These are phyloP conservation scores for Coregonus ussuriensis DNA, from an alignment of 2,797 vertebrate species.

Conservation along the genomic window DNA sequence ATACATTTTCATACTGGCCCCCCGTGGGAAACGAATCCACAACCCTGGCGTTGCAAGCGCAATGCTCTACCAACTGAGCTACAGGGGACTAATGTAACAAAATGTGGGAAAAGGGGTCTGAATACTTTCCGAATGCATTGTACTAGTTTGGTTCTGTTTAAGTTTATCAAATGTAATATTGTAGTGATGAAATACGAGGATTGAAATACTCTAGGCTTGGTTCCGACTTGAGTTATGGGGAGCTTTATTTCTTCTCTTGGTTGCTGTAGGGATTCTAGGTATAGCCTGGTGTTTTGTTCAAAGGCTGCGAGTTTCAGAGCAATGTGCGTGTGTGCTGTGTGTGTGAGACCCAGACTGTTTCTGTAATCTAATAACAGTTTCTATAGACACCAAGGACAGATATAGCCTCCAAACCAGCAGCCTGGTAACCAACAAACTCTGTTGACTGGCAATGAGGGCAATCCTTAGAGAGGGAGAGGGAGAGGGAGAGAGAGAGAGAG, in stretches of 20 bases:
- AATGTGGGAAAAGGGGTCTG: too few species aligned
- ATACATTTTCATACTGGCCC: too few species aligned
- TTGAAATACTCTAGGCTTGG: too few species aligned
- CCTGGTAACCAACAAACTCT: slow-evolving; percentile 13
- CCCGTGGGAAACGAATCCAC: too few species aligned
- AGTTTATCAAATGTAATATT: too few species aligned
- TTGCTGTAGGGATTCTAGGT: neutral
- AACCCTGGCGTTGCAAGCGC: too few species aligned
- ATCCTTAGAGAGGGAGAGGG: slow-evolving; percentile 8
- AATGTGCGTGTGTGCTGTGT: slow-evolving; percentile 9
- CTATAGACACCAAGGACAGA: slow-evolving; percentile 40
- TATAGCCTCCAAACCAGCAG: slow-evolving; percentile 43
- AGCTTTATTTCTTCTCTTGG: neutral
- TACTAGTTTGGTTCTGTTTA: too few species aligned
- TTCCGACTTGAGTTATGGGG: neutral
- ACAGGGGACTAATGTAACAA: too few species aligned
- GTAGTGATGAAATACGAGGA: too few species aligned
- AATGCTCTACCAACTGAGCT: too few species aligned
- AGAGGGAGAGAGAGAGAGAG: neutral
- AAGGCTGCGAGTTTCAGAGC: neutral
- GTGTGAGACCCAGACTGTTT: slow-evolving; percentile 17
- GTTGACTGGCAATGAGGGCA: neutral
- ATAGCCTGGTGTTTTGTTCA: neutral
- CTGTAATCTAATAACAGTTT: slow-evolving; percentile 56
- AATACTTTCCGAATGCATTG: too few species aligned